phyloP scores from a whole-genome alignment of 1,140 invertebrate genomes.

The Diorhabda sublineata region DNA sequence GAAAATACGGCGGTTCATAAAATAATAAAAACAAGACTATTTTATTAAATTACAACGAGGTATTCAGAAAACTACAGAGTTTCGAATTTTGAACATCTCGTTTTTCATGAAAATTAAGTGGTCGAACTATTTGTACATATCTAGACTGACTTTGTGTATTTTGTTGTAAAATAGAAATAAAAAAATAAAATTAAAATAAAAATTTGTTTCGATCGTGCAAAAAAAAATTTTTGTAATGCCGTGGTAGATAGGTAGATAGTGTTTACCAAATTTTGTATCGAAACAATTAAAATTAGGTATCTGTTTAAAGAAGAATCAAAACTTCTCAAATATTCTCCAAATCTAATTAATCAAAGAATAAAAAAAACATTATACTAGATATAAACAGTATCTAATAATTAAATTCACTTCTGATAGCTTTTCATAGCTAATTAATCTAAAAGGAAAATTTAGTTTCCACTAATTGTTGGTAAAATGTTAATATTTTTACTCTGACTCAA shows the following conservation, averaged over 20 bases:
- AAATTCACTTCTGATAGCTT: no score
- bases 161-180: conserved; percentile 34
- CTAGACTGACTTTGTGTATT: conserved; percentile 42
- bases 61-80: conserved; percentile 1
- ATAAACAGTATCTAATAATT: no score
- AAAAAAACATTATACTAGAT: no score
- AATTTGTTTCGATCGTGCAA: conserved; percentile 32
- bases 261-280: conserved; percentile 20
- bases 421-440: no score
- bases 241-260: conserved; percentile 11
- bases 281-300: conserved; percentile 3
- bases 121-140: conserved; percentile 37
- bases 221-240: conserved; percentile 23
- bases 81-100: background rate
- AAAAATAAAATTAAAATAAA: conserved; percentile 1
- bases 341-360: no score
- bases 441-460: no score
- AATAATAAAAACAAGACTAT: conserved; percentile 25
- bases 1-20: background rate
- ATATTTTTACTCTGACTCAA: no score
- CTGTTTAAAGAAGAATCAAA: background rate
- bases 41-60: background rate
- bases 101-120: conserved; percentile 20
- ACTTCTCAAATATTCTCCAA: no score
- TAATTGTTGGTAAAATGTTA: no score